These are phyloP conservation scores for Trachymyrmex cornetzi DNA, from an alignment of 1,140 invertebrate species.

Conservation along the genomic window DNA sequence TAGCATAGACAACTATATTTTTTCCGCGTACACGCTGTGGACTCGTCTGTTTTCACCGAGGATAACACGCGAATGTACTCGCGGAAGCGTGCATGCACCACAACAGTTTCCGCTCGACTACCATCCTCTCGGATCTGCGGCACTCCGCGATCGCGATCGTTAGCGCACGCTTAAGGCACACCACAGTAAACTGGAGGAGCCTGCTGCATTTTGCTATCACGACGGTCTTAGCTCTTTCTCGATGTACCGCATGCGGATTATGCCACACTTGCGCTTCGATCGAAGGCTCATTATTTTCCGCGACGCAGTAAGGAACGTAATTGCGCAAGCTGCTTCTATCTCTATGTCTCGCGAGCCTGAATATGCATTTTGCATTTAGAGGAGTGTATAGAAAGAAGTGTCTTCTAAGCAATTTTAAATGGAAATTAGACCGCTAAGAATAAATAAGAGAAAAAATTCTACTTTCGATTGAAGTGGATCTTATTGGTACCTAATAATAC, in stretches of 20 bases:
- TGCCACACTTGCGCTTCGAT: conserved; percentile 64
- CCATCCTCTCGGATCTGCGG: not conserved
- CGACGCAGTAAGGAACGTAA: conserved; percentile 15
- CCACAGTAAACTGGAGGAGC: conserved; percentile 5
- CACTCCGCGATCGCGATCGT: conserved; percentile 38
- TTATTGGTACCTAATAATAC: no score
- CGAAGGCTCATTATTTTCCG: conserved; percentile 55
- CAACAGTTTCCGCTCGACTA: conserved; percentile 21
- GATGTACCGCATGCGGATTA: conserved; percentile 64
- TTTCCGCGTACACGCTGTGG: not conserved
- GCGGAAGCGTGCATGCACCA: not conserved
- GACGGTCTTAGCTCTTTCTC: conserved; percentile 16
- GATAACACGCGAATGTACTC: conserved; percentile 23
- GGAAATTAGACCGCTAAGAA: no score
- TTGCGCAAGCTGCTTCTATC: not conserved
- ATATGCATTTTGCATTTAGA: conserved; percentile 12
- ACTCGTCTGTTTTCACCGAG: conserved; percentile 1
- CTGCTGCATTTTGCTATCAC: conserved; percentile 27
- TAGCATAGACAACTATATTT: conserved; percentile 17
- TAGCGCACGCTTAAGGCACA: conserved; percentile 66
- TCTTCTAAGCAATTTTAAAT: not conserved
- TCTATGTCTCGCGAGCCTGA: conserved; percentile 20
- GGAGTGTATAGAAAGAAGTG: not conserved
- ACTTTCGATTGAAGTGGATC: no score
- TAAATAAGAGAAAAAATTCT: no score